Percentiles rank a stretch among this genome's conserved stretches.
Evolutionary conservation across 1,140 invertebrate genomes (phyloP).

Genomic region (Apis florea): DNA sequence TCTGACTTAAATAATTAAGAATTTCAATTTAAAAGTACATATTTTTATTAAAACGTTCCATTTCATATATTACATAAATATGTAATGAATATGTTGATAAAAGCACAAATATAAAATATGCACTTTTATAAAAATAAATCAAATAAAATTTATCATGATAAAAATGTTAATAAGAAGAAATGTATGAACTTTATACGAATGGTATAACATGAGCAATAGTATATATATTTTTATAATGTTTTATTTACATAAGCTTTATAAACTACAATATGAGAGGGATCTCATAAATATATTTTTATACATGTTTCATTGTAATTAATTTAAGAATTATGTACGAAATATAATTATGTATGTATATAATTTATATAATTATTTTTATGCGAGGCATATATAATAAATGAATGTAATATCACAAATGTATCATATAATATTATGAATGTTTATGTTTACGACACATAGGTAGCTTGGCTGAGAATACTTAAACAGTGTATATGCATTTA

Average conservation of each 20-base stretch:
- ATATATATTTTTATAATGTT: not conserved
- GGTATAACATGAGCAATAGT: not conserved
- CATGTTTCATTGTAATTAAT: not conserved
- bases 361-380: not conserved
- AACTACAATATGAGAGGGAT: not conserved
- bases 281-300: not conserved
- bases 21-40: too few species aligned
- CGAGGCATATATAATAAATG: not conserved
- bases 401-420: not conserved
- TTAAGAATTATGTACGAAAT: not conserved
- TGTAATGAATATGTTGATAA: too few species aligned
- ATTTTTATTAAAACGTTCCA: not conserved
- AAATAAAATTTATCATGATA: not conserved
- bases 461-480: not conserved
- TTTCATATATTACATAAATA: not conserved
- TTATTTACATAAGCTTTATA: conserved; percentile 8
- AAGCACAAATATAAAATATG: not conserved
- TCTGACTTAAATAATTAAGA: too few species aligned
- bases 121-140: not conserved
- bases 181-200: not conserved
- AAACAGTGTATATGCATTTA: conserved; percentile 17
- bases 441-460: too few species aligned
- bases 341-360: not conserved
- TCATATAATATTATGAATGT: not conserved
- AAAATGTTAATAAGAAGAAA: not conserved